Evolutionary conservation across 2,113 vertebrate species (phyloP), one percentile per base, ranked within the genome.

Genomic region (Ellobius talpinus): DNA sequence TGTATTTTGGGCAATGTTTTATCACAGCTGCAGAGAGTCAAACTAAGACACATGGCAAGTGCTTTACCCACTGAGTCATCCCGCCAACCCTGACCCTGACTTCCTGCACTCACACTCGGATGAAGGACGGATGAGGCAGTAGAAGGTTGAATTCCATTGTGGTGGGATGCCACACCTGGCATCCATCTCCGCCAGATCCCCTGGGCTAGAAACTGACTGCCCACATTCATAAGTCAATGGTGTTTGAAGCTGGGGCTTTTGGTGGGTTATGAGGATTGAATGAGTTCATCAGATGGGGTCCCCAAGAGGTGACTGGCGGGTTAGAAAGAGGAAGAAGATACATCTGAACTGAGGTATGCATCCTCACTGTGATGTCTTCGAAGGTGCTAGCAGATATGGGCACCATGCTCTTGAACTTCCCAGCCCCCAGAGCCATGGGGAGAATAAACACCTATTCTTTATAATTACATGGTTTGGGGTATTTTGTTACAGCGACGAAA

Each of bases 101-200:
- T 93, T 31, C 58, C n/a, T 4, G 12, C 36, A 26, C 36, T 24
- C 58, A 36, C 12, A 47, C 50, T 70, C 24, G 58, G 33, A 47
- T 47, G 33, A 63, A 52, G 55, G 61, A n/a, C 3, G 42, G 19
- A 7, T 21, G 31, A 50, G 14, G 55, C 11, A 17, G 81, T 7
- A 9, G 13, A 31, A 89, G 45, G 65, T 10, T 10, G 85, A 82
- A 72, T n/a, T 61, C 79, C n/a, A 65, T 3, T 3, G 16, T 0
- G 2, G 4, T 7, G 17, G 63, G 36, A 21, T 23, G 11, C 31
- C 42, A 2, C 0, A 3, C 63, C 33, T n/a, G 58, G 6, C 8
- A 6, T 16, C 17, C 42, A 14, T 50, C 21, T 63, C 29, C 14
- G 1, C 65, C 26, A 70, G 63, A 50, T 17, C 21, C 68, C 33